phyloP scores from a whole-genome alignment of 2,113 vertebrate species.

The Phylloscopus whistleri region DNA sequence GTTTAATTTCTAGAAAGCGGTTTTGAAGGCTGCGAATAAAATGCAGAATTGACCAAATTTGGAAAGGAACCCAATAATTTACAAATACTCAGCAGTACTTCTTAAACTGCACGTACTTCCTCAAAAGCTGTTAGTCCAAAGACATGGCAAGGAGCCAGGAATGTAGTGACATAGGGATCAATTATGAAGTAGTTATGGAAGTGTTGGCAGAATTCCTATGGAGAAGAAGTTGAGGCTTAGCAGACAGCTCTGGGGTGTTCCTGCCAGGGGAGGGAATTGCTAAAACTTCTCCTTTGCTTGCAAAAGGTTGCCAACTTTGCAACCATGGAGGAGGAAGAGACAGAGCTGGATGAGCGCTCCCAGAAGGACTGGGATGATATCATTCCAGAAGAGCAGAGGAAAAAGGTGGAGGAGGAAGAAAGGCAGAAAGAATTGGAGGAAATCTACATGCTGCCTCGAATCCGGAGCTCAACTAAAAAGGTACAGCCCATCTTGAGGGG shows the following conservation, averaged over 20 bases:
- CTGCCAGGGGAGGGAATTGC: neutral
- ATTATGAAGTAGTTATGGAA: conserved; percentile 31
- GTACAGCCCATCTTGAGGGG: conserved; percentile 45
- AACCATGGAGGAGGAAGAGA: conserved; percentile 90
- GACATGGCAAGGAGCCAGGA: neutral
- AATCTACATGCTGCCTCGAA: conserved; percentile 95
- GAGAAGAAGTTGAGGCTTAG: conserved; percentile 12
- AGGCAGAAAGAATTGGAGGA: conserved; percentile 95
- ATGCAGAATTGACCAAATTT: conserved; percentile 25
- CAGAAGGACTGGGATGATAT: conserved; percentile 92
- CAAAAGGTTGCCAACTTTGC: conserved; percentile 95
- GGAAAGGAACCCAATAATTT: neutral
- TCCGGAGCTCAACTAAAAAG: conserved; percentile 95
- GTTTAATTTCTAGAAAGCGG: neutral
- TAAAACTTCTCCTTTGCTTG: conserved; percentile 4
- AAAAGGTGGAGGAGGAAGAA: conserved; percentile 91
- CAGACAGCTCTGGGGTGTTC: neutral
- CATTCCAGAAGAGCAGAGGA: conserved; percentile 92
- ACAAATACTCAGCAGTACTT: conserved; percentile 3
- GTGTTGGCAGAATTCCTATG: conserved; percentile 19
- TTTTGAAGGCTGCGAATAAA: conserved; percentile 6
- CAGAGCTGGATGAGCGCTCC: conserved; percentile 81
- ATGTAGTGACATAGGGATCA: conserved; percentile 12
- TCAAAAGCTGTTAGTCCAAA: conserved; percentile 20
- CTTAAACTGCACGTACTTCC: conserved; percentile 30